These are phyloP conservation scores for Propsilocerus akamusi DNA, from an alignment of 1,140 invertebrate genomes.

Conservation along the genomic window DNA sequence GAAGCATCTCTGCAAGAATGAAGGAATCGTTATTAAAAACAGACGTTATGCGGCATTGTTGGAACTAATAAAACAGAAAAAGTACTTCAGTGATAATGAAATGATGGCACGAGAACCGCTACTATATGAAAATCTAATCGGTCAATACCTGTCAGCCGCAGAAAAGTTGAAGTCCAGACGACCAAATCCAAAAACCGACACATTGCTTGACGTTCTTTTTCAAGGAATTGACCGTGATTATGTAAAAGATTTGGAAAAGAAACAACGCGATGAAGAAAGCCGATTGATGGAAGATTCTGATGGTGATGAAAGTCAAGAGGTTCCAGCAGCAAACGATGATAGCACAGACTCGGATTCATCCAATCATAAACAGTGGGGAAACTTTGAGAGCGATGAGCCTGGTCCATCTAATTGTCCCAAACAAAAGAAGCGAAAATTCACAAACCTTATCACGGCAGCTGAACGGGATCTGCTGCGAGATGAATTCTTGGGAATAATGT, in stretches of 20 bases:
- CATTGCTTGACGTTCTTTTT: slow-evolving; percentile 45
- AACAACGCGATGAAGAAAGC: slow-evolving; percentile 40
- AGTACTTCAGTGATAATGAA: slow-evolving; percentile 79
- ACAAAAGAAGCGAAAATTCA: slow-evolving; percentile 13
- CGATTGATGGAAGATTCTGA: slow-evolving; percentile 26
- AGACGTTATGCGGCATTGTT: slow-evolving; percentile 66
- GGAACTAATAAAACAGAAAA: slow-evolving; percentile 43
- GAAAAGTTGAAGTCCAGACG: slow-evolving; percentile 46
- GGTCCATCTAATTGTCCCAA: slow-evolving; percentile 20
- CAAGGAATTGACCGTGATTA: slow-evolving; percentile 45
- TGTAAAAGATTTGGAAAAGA: slow-evolving; percentile 37
- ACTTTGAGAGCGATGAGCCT: slow-evolving; percentile 15
- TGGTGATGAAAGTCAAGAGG: slow-evolving; percentile 19
- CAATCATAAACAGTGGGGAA: slow-evolving; percentile 16
- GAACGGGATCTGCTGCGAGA: slow-evolving; percentile 47
- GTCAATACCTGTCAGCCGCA: slow-evolving; percentile 59
- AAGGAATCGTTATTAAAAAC: slow-evolving; percentile 49
- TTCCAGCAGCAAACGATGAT: slow-evolving; percentile 18
- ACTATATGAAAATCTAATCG: slow-evolving; percentile 74
- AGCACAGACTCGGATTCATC: slow-evolving; percentile 4
- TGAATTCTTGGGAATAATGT: slow-evolving; percentile 79
- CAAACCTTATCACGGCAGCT: slow-evolving; percentile 26
- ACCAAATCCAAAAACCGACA: slow-evolving; percentile 34
- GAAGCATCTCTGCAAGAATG: slow-evolving; percentile 28
- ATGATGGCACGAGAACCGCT: slow-evolving; percentile 85